Conservation (phyloP, 2,113 vertebrate genomes). For the Zeus faber region DNA sequence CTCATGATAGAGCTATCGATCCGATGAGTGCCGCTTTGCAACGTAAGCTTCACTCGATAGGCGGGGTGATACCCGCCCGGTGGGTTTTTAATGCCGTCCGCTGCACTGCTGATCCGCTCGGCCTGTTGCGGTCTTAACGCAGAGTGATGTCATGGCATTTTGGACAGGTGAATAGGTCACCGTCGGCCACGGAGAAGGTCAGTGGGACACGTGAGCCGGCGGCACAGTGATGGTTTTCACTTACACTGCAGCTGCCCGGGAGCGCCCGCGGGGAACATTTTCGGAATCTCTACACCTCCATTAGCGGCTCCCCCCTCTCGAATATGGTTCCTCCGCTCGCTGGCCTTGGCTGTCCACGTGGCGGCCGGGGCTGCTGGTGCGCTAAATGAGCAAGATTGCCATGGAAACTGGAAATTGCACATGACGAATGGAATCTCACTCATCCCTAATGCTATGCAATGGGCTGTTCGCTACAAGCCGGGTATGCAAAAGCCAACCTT, state of each 20-base stretch:
- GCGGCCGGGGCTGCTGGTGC: slow-evolving; percentile 51
- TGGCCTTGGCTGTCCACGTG: slow-evolving; percentile 48
- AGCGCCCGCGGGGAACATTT: slow-evolving; percentile 67
- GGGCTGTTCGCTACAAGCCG: not conserved
- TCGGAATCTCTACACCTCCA: slow-evolving; percentile 34
- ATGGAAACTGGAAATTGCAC: slow-evolving; percentile 67
- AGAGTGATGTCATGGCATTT: slow-evolving; percentile 34
- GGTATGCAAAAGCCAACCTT: too few relatives aligned
- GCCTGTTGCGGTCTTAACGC: too few relatives aligned
- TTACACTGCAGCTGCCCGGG: slow-evolving; percentile 74
- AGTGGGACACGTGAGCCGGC: slow-evolving; percentile 66
- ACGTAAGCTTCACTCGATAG: too few relatives aligned
- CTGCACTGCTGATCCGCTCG: too few relatives aligned
- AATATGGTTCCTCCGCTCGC: slow-evolving; percentile 39
- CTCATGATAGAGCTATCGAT: too few relatives aligned
- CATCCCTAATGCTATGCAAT: slow-evolving; percentile 24
- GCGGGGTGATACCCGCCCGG: too few relatives aligned
- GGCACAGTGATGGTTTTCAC: slow-evolving; percentile 64
- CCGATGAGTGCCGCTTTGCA: too few relatives aligned
- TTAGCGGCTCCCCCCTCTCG: slow-evolving; percentile 13
- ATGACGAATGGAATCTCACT: slow-evolving; percentile 48
- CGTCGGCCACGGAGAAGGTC: slow-evolving; percentile 64
- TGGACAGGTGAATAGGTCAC: slow-evolving; percentile 66
- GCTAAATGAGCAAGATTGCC: slow-evolving; percentile 62
- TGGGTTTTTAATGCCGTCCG: too few relatives aligned